Evolutionary conservation across 2,113 vertebrate species (phyloP), one percentile per base, ranked within the genome.

Genomic region (Axis porcinus): DNA sequence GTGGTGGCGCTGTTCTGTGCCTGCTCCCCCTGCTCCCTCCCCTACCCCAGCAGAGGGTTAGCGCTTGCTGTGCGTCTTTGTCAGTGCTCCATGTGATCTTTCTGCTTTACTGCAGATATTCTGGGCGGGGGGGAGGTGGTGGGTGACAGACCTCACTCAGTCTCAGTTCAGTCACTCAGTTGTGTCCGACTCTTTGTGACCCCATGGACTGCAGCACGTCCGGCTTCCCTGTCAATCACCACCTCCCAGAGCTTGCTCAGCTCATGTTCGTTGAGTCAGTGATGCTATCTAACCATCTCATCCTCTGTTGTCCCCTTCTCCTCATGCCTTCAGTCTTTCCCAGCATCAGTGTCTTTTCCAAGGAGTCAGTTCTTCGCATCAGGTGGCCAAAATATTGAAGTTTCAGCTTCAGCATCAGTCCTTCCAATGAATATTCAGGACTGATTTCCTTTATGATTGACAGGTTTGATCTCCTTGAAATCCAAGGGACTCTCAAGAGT

Each of bases 191-290:
- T 40, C n/a, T 40, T 70, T 40, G 67, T 2, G 1, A 70, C n/a
- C 19, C n/a, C n/a, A 6, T 5, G 5, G 67, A 40, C n/a, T 70
- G 10, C 4, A 70, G 67, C n/a, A 40, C 0, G 0, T n/a, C 19
- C 36, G 10, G n/a, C 19, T 70, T 70, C 67, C 19, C n/a, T 70
- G n/a, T 70, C 67, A 10, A 40, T 70, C 67, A 70, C 67, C 67
- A 70, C 6, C 67, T 70, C 67, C n/a, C 67, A 40, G 67, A 70
- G n/a, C n/a, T 70, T 36, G n/a, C 64, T 70, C 67, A 70, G 36
- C 4, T 70, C n/a, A 40, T 70, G 67, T 70, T 19, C 67, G 23
- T 23, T 1, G 19, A 40, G 67, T 70, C 5, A 0, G 19, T 70
- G 67, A 40, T 70, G n/a, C n/a, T 5, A 23, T 70, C 19, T 12